Evolutionary conservation across 2,888 invertebrate genomes (phyloP), one percentile per base, ranked within the genome.

Genomic region (Lamproptera curius): DNA sequence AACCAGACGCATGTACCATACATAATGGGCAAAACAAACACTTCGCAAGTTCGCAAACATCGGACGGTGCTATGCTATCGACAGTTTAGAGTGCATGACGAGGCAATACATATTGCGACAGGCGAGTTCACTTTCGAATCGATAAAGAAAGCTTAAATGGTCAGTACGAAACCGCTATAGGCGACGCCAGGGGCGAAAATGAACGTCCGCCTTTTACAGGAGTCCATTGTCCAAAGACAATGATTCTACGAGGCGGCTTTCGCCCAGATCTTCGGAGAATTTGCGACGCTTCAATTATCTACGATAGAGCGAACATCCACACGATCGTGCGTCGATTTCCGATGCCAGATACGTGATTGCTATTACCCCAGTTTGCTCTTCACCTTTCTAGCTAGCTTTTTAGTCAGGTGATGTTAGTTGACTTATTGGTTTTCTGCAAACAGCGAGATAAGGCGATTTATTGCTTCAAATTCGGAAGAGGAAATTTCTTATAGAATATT

Each of bases 141-240:
- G 54, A 55, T 56, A 56, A 59, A 54, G 56, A 56, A 57, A 58
- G 56, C 51, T 38, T 47, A 42, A 38, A 44, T 38, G 50, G 45
- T 56, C 55, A 55, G 46, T 52, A 47, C 33, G 35, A 45, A 17
- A 16, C 39, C 46, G 42, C 46, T 50, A 55, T 52, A 42, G 55
- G 55, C 37, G 38, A 28, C 16, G 56, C 58, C 48, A 35, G 37
- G 35, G 58, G 56, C 56, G 46, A 42, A 42, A 33, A 23, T 15
- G 34, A 34, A 38, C 42, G 23, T 42, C 36, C 36, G 45, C 63
- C 65, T 58, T 67, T 53, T 62, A 57, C 49, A 64, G 62, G 53
- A 66, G 60, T 51, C 55, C 54, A 70, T 70, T 70, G 71, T 70
- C 54, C 54, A 52, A 52, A 53, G 16, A 65, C 67, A 48, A 48